Base-by-base conservation (phyloP, 1,140 invertebrate species). In the Leptinotarsa defecta region DNA sequence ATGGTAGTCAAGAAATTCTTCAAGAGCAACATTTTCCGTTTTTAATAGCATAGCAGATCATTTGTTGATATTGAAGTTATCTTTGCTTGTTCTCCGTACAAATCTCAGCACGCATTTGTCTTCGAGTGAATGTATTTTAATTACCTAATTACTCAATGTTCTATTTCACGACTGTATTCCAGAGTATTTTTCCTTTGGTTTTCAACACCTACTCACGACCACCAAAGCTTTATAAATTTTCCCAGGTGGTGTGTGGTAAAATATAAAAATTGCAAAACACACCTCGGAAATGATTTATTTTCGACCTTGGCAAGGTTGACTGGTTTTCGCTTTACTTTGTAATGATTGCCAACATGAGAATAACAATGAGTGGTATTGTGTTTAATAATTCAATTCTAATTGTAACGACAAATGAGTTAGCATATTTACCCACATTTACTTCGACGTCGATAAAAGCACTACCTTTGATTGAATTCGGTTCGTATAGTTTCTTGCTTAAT, bases 281-380 rank as follows among this genome's bases (percentile, higher is more conserved):
- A 70, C 68, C 68, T 70, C 34, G 34, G 68, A 70, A 70, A 48
- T 70, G 68, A 70, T 70, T 70, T 70, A 70, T 70, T 70, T 70
- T 48, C 68, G 68, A 70, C 68, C 68, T 70, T 70, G 68, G 20
- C 68, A 70, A 70, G 68, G 68, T 70, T 70, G 68, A 70, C 68
- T 48, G 43, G 68, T 70, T 70, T 52, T 43, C 34, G 43, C 34
- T 70, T 20, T n/a, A 52, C 34, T 70, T 70, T 48, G 43, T 68
- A 70, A 48, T 49, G 48, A 24, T 49, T 70, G 19, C 19, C 24
- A 48, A 24, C n/a, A n/a, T 24, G n/a, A 49, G 68, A 70, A 48
- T 52, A 70, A 70, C 68, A 70, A 70, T 70, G 68, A 70, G 43
- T 70, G 34, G 34, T 48, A 70, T 57, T 70, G 68, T 70, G 68